These are phyloP conservation scores for Chitala chitala DNA, from an alignment of 2,113 vertebrate genomes.

Conservation along the genomic window DNA sequence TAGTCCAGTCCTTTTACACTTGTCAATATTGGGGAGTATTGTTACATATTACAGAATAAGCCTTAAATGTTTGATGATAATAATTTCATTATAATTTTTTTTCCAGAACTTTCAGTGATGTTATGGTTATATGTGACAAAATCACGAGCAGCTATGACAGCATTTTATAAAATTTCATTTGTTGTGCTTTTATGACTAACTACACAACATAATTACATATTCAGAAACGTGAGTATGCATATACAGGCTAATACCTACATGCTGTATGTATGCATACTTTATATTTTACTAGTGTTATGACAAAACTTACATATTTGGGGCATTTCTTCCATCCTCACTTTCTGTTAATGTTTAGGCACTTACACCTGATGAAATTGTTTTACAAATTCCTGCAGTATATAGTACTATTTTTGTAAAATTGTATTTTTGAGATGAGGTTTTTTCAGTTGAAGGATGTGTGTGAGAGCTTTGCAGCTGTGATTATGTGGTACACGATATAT, in stretches of 20 bases:
- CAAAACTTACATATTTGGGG: not conserved
- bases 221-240: not conserved
- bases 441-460: not conserved
- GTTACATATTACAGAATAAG: slow-evolving; percentile 24
- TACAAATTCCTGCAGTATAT: not conserved
- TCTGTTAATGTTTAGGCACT: not conserved
- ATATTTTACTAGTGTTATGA: slow-evolving; percentile 7
- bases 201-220: slow-evolving; percentile 6
- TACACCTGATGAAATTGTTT: not conserved
- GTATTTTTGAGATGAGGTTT: not conserved
- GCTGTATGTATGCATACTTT: slow-evolving; percentile 2
- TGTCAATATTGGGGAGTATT: not conserved
- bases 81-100: slow-evolving; percentile 13
- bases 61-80: slow-evolving; percentile 25
- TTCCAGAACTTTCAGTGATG: slow-evolving; percentile 18
- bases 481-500: slow-evolving; percentile 14
- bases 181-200: not conserved
- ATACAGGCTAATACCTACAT: not conserved
- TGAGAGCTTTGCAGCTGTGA: not conserved
- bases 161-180: slow-evolving; percentile 19
- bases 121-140: slow-evolving; percentile 15
- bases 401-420: slow-evolving; percentile 7
- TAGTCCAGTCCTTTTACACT: not conserved
- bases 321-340: not conserved
- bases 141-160: slow-evolving; percentile 24